Base-by-base conservation (phyloP, 2,888 invertebrate genomes). In the Apamea anceps region DNA sequence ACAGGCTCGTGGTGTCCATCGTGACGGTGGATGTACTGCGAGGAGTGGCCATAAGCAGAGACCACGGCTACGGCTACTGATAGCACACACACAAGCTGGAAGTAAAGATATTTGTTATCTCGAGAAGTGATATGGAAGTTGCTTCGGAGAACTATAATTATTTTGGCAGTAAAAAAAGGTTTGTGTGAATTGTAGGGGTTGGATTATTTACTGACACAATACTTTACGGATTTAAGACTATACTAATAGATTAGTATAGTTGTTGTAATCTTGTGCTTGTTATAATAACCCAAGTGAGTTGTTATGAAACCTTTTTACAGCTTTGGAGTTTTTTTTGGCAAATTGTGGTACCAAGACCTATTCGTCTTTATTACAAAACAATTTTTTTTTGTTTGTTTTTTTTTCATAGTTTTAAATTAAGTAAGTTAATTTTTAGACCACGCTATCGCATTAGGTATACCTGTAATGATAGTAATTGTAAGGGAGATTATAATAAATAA, bases 1-100 rank as follows among this genome's bases (percentile, higher is more conserved):
- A 91, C 89, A 7, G 88, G 88, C 74, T 94, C 92, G 45, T 91
- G 95, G 79, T 91, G 95, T 62, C 93, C 95, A 81, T 90, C 91
- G 90, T 95, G 87, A 76, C 95, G 89, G 74, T 94, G 90, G 93
- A 89, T 81, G 80, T 84, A 85, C 73, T 89, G 89, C 2, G 90
- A 86, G 1, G 89, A 89, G 62, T 87, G 81, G 51, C 87, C 89
- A 57, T 89, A 74, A 0, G 70, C 89, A 5, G 85, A 76, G 3
- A 78, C 84, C 65, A 88, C 76, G n/a, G 82, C 87, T 1, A 82
- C 57, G 0, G 83, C 89, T 3, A 86, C 80, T 0, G 79, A 77
- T 25, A 89, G 66, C 0, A 80, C 68, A 57, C 89, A 90, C 2
- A 86, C 48, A 4, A 87, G 79, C 90, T 89, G 76, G n/a, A 81